Evolutionary conservation across 1,140 invertebrate genomes (phyloP), one percentile per base, ranked within the genome.

Genomic region (Nasonia vitripennis): DNA sequence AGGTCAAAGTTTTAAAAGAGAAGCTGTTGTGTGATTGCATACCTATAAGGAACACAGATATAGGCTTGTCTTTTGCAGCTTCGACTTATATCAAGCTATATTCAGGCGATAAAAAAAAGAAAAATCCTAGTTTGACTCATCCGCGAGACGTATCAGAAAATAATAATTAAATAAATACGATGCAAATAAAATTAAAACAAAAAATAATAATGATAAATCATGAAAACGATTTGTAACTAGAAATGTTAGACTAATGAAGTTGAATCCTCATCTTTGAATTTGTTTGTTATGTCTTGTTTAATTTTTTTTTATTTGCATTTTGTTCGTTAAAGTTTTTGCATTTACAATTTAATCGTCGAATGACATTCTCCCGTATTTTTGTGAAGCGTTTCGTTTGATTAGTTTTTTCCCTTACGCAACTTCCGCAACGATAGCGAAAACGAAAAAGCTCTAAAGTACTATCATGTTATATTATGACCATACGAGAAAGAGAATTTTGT

Each of bases 221-320:
- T 79, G 45, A 78, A 79, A 84, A 78, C 41, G 73, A 79, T 78
- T 81, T 81, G 78, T 41, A 83, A 85, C 31, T 87, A 81, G 77
- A 41, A 78, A 45, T 83, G 81, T 81, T 81, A 86, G 62, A 83
- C 14, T 80, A 48, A 84, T 68, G 9, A 74, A 85, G 74, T 78
- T 82, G 75, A 79, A 62, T 79, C 41, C 51, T 80, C 14, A 70
- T 81, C 67, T 71, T 67, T 48, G 55, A 20, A 45, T 87, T 86
- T 84, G 73, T 84, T 83, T 87, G 37, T 83, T 62, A 73, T 85
- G 85, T 82, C 78, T 84, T 85, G 62, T 83, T 74, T 70, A 20
- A 51, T 82, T 80, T 73, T 75, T 75, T 84, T 85, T 77, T 82
- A 74, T 86, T 86, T 82, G 17, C 9, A 79, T 83, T 75, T 87